These are phyloP conservation scores for Amniataba percoides DNA, from an alignment of 2,797 vertebrate genomes.

Conservation along the genomic window DNA sequence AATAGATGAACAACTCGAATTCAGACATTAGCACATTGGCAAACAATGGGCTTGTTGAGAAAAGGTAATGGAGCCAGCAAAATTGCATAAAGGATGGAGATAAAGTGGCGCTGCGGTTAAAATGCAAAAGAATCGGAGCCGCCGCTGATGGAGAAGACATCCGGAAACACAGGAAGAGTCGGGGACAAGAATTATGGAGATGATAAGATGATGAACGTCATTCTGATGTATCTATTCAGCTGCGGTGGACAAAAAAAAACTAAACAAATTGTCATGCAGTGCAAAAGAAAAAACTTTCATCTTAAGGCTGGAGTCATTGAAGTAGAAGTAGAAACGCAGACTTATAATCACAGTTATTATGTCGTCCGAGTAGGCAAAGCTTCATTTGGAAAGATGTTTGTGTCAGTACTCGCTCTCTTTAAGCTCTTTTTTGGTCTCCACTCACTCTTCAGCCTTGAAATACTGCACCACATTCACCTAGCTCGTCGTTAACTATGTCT, in stretches of 20 bases:
- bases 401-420: neutral
- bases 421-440: neutral
- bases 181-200: slow-evolving; percentile 17
- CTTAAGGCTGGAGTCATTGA: neutral
- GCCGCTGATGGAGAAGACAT: slow-evolving; percentile 43
- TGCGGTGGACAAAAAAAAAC: neutral
- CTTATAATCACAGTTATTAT: neutral
- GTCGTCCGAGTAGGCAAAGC: neutral
- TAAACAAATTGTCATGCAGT: neutral
- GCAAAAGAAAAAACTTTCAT: neutral
- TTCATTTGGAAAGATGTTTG: neutral
- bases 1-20: slow-evolving; percentile 81
- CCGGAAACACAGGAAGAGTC: slow-evolving; percentile 24
- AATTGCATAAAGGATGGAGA: slow-evolving; percentile 74
- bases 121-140: slow-evolving; percentile 61
- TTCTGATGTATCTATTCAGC: slow-evolving; percentile 39
- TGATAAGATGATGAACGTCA: slow-evolving; percentile 10
- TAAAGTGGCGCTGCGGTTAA: slow-evolving; percentile 73
- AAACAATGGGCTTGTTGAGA: slow-evolving; percentile 80
- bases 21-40: slow-evolving; percentile 80
- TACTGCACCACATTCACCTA: neutral
- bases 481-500: neutral
- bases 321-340: neutral
- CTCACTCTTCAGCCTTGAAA: neutral
- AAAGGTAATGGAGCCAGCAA: slow-evolving; percentile 83